Evolutionary conservation across 2,797 vertebrate genomes (phyloP).

Genomic region (Malurus leucopterus): DNA sequence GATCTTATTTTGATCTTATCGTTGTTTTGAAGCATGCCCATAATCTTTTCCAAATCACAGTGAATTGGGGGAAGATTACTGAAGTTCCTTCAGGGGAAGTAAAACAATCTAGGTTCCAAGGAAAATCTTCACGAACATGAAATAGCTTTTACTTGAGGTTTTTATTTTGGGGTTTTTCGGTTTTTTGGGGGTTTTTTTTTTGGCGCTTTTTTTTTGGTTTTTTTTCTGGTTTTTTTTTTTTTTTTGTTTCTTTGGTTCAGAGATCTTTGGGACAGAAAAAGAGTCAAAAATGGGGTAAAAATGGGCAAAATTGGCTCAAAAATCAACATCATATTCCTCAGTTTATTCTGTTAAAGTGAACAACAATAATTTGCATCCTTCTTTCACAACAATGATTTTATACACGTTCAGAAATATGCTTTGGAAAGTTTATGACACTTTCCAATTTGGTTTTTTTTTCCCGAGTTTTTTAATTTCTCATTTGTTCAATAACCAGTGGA

Average conservation of each 20-base stretch:
- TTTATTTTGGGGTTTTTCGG: no score
- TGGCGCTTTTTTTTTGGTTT: neutral
- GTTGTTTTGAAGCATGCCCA: neutral
- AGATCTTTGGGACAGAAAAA: no score
- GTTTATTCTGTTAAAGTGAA: neutral
- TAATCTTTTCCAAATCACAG: conserved; percentile 29
- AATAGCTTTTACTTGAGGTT: neutral
- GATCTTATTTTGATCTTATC: conserved; percentile 16
- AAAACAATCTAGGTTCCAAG: neutral
- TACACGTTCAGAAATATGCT: neutral
- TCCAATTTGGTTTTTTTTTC: neutral
- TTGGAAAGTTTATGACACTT: neutral
- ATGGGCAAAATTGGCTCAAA: no score
- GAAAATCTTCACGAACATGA: neutral
- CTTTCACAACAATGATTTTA: neutral
- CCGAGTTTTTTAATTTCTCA: no score
- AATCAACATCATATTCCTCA: neutral
- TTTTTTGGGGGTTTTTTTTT: no score
- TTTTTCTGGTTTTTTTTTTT: neutral
- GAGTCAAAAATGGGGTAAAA: no score
- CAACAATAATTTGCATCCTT: neutral
- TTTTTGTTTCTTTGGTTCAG: no score
- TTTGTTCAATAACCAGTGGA: neutral
- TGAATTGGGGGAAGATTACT: neutral
- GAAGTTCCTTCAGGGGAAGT: neutral